Base-by-base conservation (phyloP, 1,140 invertebrate genomes). In the Drosophila leontia region DNA sequence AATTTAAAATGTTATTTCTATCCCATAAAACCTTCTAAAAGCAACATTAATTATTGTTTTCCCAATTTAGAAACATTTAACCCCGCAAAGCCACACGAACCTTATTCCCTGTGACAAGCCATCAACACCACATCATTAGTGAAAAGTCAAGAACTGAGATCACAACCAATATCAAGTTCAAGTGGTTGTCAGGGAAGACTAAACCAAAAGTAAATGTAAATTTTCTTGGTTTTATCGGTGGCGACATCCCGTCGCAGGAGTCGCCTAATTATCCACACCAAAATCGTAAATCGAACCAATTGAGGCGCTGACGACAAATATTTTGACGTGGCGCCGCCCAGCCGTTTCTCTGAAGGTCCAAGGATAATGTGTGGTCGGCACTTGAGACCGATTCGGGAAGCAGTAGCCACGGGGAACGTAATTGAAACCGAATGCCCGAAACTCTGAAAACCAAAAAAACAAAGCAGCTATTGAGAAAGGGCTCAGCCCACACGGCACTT, bases 301-400 rank as follows among this genome's bases (percentile, higher is more conserved):
- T 69, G 83, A 84, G 77, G 76, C 78, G 68, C 82, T 85, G 78
- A 90, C 75, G 85, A 90, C 85, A 90, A 90, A 90, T 90, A 90
- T 90, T 90, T 79, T 90, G 85, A 91, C 85, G 78, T 82, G 78
- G 78, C 86, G 82, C 67, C 81, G 65, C 57, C 68, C 48, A 35
- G 48, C 63, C 70, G 51, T 62, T 67, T 29, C 8, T 5, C 42
- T 29, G 57, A 53, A 45, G 50, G 57, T 41, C 45, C 32, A 57
- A 55, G 82, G 75, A 51, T 74, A 80, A 78, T 87, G 84, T 87
- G 84, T 87, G 84, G 84, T 84, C 84, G 83, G 15, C 76, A 88
- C 85, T 90, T 84, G 85, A 88, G 74, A 57, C n/a, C 11, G 60
- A 19, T 61, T 84, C 56, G 63, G 53, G 57, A 83, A 87, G 80